Percentiles rank a stretch among this genome's conserved stretches.
These are phyloP conservation scores for Phaethornis superciliosus DNA, from an alignment of 2,113 vertebrate species.

Conservation along the genomic window DNA sequence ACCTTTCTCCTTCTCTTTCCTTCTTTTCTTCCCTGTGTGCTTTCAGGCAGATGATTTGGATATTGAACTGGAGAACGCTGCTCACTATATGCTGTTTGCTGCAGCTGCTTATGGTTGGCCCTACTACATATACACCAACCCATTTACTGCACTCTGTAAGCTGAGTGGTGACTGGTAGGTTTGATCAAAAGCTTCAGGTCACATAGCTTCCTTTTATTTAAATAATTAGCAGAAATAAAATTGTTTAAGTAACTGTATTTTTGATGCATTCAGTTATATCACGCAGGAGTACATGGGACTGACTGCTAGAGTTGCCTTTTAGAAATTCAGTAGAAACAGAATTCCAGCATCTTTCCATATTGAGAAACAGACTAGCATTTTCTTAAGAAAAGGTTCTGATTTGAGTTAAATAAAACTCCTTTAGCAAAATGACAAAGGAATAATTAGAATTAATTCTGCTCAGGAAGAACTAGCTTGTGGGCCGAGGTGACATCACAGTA, in stretches of 20 bases:
- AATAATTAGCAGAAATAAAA: neutral
- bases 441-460: neutral
- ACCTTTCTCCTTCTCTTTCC: neutral
- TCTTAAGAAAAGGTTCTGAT: neutral
- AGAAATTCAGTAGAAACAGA: neutral
- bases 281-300: neutral
- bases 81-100: slow-evolving; percentile 92
- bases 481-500: neutral
- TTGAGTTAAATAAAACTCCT: neutral
- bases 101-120: slow-evolving; percentile 96
- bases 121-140: slow-evolving; percentile 89
- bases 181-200: neutral
- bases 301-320: neutral
- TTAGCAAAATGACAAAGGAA: neutral
- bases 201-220: neutral
- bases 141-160: slow-evolving; percentile 86
- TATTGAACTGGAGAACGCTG: slow-evolving; percentile 85
- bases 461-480: neutral
- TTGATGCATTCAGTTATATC: neutral
- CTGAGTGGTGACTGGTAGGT: slow-evolving; percentile 90
- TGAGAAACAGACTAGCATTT: neutral
- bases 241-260: neutral
- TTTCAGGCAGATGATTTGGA: slow-evolving; percentile 85
- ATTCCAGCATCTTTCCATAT: neutral
- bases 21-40: neutral